phyloP scores from a whole-genome alignment of 35 echinoderm and acorn worm genomes.

The Anneissia japonica region DNA sequence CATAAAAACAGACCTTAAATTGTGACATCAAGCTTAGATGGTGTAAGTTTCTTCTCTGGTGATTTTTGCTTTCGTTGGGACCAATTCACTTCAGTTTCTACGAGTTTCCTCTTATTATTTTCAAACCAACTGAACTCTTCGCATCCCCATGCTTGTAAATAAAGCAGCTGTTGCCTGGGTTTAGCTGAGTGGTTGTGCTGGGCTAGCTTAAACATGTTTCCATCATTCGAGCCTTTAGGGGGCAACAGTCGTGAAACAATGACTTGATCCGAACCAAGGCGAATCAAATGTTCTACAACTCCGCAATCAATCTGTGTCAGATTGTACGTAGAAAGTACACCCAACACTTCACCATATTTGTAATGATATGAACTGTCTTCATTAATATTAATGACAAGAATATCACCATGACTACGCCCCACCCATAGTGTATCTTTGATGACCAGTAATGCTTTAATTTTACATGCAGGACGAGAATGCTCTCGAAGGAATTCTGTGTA shows the following conservation, averaged over 20 bases:
- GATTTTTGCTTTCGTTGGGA: neutral
- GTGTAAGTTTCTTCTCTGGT: neutral
- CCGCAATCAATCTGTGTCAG: neutral
- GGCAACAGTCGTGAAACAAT: neutral
- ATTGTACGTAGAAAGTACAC: neutral
- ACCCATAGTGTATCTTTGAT: slow-evolving; percentile 64
- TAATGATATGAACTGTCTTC: neutral
- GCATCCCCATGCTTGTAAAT: neutral
- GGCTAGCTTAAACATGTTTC: neutral
- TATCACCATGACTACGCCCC: slow-evolving; percentile 40
- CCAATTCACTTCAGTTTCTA: neutral
- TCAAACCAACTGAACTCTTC: neutral
- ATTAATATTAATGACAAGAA: slow-evolving; percentile 18
- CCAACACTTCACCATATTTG: slow-evolving; percentile 3
- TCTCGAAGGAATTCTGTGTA: neutral
- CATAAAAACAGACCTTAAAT: neutral
- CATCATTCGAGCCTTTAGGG: neutral
- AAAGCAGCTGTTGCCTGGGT: neutral
- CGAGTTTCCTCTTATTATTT: neutral
- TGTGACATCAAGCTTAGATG: neutral
- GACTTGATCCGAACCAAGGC: neutral
- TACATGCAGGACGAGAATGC: neutral
- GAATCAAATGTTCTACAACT: neutral
- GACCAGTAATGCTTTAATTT: slow-evolving; percentile 32
- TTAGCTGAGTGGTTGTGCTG: neutral